Evolutionary conservation across 2,888 invertebrate genomes (phyloP).

Genomic region (Pimpla rufipes): DNA sequence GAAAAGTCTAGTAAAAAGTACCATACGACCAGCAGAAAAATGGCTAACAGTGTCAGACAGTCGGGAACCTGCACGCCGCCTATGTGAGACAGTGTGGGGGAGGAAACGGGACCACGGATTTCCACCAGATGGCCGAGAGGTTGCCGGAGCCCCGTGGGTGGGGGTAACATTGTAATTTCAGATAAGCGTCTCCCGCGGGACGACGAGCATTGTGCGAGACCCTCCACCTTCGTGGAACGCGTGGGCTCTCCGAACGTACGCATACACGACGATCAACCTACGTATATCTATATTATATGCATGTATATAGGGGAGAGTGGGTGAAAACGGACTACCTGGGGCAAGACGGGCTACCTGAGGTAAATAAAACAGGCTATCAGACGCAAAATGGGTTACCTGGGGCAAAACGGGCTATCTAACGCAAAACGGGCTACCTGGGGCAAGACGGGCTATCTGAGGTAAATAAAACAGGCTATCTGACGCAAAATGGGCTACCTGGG

Average conservation of each 20-base stretch:
- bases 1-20: too few species aligned
- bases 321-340: too few species aligned
- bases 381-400: too few species aligned
- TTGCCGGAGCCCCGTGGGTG: conserved; percentile 57
- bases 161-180: conserved; percentile 85
- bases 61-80: neutral
- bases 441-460: too few species aligned
- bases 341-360: too few species aligned
- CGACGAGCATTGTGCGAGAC: conserved; percentile 82
- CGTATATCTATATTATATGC: neutral
- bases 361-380: too few species aligned
- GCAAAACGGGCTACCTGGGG: too few species aligned
- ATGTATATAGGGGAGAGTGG: conserved; percentile 9
- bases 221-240: conserved; percentile 65
- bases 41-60: too few species aligned
- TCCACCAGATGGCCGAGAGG: conserved; percentile 76
- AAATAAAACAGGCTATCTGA: too few species aligned
- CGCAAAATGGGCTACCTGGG: too few species aligned
- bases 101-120: conserved; percentile 69
- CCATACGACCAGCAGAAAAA: too few species aligned
- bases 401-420: too few species aligned
- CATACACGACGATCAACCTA: conserved; percentile 7
- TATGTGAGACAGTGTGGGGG: conserved; percentile 1
- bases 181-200: conserved; percentile 84
- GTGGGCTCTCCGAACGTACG: conserved; percentile 42